Evolutionary conservation across 2,113 vertebrate species (phyloP).

Genomic region (Xerus inauris): DNA sequence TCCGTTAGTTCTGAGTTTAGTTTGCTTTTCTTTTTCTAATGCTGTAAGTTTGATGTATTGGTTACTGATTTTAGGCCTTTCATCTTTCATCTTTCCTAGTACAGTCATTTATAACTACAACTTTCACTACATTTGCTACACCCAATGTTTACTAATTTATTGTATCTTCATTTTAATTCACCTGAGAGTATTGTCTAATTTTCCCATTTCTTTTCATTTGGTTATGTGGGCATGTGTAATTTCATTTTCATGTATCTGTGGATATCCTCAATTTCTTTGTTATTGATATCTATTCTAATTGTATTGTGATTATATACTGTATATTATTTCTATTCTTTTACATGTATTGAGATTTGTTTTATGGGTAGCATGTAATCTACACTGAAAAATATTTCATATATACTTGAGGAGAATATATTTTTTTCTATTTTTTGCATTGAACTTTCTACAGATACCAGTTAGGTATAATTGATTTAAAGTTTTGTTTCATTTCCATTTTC

Average conservation of each 20-base stretch:
- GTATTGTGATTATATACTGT: background rate
- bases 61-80: background rate
- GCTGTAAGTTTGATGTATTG: background rate
- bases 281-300: background rate
- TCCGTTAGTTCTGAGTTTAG: background rate
- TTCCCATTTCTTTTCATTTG: background rate
- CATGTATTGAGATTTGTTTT: background rate
- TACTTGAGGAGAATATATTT: background rate
- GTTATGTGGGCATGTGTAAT: background rate
- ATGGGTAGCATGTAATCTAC: background rate
- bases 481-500: background rate
- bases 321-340: background rate
- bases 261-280: background rate
- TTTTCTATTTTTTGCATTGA: background rate
- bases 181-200: background rate
- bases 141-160: background rate
- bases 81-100: background rate
- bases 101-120: background rate
- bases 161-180: background rate
- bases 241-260: background rate
- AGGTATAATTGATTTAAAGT: background rate
- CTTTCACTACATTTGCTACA: background rate
- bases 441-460: background rate
- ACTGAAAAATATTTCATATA: background rate
- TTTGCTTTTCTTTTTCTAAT: background rate